Conservation (phyloP, 53 echinoderm and acorn worm species). For the Echinometra lucunter region DNA sequence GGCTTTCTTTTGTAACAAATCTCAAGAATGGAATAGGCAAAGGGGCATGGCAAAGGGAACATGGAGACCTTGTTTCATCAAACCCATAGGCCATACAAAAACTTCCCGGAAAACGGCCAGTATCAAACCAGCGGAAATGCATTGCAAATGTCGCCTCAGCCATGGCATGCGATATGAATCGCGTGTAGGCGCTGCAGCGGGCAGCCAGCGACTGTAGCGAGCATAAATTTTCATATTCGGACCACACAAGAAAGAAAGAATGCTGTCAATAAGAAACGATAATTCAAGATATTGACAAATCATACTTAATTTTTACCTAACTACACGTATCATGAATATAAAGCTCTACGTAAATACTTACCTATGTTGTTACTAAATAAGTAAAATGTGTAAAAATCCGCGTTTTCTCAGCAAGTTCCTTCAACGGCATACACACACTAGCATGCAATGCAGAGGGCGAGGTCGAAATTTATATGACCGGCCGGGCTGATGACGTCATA, state of each 20-base stretch:
- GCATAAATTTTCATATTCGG: not conserved
- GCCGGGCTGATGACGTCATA: slow-evolving; percentile 14
- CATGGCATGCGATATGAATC: not conserved
- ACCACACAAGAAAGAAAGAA: not conserved
- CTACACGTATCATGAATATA: not conserved
- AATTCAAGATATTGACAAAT: not conserved
- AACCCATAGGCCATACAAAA: no score
- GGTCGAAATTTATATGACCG: slow-evolving; percentile 34
- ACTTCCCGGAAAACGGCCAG: not conserved
- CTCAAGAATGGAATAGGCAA: no score
- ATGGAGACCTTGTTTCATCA: no score
- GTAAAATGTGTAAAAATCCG: not conserved
- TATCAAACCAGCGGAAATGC: not conserved
- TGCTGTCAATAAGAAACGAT: not conserved
- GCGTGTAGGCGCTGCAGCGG: not conserved
- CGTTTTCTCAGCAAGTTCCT: not conserved
- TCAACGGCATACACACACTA: not conserved
- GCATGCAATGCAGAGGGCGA: slow-evolving; percentile 43
- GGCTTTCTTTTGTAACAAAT: no score
- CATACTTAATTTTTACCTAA: not conserved
- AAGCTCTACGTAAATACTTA: slow-evolving; percentile 12
- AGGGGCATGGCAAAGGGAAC: no score
- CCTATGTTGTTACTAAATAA: not conserved
- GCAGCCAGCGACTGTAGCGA: not conserved
- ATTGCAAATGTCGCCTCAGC: not conserved